Base-by-base conservation (phyloP, 1,140 invertebrate species). In the Drosophila tani region DNA sequence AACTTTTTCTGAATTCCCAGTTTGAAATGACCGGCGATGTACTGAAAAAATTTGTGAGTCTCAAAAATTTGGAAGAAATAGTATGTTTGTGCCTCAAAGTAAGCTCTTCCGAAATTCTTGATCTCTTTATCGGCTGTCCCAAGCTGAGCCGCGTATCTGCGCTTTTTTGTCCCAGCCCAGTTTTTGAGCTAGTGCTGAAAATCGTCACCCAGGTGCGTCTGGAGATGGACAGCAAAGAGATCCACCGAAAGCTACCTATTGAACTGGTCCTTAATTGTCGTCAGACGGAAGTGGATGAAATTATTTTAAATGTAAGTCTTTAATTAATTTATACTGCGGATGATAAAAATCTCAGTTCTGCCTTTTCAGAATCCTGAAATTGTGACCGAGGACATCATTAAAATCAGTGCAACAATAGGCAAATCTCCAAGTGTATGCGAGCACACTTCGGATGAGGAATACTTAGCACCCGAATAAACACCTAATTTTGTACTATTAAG, bases 31-130 rank as follows among this genome's bases (percentile, higher is more conserved):
- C 12, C 1, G 17, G 9, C 0, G 63, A 77, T 49, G 5, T 11
- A 0, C 11, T 84, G 4, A 59, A 69, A 5, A 6, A 32, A 11
- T 17, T 80, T 12, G 17, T 38, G 2, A 8, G 32, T 5, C 29
- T 84, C 1, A 15, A 55, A 11, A 19, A 74, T 0, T 43, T 85
- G 17, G 56, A 83, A 32, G 41, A 65, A 5, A 41, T 85, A 5
- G 63, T 43, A 21, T 19, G 83, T 12, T 59, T 35, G 19, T 0
- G 0, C 6, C 51, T 38, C 15, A 9, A 32, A 8, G 7, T 70
- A 1, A 74, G 5, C 17, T 60, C 11, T 5, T 17, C 27, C 5
- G 27, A n/a, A 69, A 12, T 69, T 55, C 21, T 85, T 27, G 27
- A 27, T 27, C 27, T 27, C 27, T 27, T 27, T 27, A 27, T 27